Percentiles rank a stretch among this genome's conserved stretches.
These are phyloP conservation scores for Calliopsis andreniformis DNA, from an alignment of 1,140 invertebrate genomes.

Conservation along the genomic window DNA sequence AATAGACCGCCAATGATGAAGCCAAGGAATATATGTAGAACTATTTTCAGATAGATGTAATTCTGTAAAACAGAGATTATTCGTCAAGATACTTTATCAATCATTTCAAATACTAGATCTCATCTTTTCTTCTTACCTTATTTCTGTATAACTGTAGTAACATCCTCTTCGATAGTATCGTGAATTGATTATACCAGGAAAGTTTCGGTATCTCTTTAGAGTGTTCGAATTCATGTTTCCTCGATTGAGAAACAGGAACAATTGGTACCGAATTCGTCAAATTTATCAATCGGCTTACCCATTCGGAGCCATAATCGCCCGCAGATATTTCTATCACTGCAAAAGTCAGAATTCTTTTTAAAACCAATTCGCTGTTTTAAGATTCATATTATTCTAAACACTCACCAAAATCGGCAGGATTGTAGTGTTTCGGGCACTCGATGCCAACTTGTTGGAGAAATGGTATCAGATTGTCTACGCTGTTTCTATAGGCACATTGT, in stretches of 20 bases:
- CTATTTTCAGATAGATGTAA: conserved; percentile 86
- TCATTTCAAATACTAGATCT: not conserved
- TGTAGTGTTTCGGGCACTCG: conserved; percentile 89
- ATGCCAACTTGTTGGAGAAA: conserved; percentile 86
- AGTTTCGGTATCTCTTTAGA: conserved; percentile 79
- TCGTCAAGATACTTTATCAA: not conserved
- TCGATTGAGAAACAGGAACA: conserved; percentile 78
- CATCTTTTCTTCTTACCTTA: conserved; percentile 81
- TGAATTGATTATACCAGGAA: conserved; percentile 85
- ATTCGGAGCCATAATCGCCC: conserved; percentile 86
- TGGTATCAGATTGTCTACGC: conserved; percentile 85
- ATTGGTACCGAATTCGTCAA: conserved; percentile 83
- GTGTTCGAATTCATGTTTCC: conserved; percentile 68
- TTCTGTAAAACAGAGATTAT: conserved; percentile 81
- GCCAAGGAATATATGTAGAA: conserved; percentile 86
- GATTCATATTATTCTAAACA: conserved; percentile 14
- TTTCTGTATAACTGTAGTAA: conserved; percentile 87
- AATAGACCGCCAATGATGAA: conserved; percentile 87
- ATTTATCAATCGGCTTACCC: conserved; percentile 84
- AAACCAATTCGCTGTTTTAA: not conserved
- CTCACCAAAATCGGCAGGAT: conserved; percentile 92
- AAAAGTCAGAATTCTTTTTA: not conserved
- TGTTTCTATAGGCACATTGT: conserved; percentile 89
- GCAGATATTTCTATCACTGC: conserved; percentile 90
- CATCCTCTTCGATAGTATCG: conserved; percentile 85